A percentile compares a stretch with the other conserved stretches of the same genome.
Evolutionary conservation across 1,140 invertebrate genomes (phyloP).

Genomic region (Nixonia krombeini): DNA sequence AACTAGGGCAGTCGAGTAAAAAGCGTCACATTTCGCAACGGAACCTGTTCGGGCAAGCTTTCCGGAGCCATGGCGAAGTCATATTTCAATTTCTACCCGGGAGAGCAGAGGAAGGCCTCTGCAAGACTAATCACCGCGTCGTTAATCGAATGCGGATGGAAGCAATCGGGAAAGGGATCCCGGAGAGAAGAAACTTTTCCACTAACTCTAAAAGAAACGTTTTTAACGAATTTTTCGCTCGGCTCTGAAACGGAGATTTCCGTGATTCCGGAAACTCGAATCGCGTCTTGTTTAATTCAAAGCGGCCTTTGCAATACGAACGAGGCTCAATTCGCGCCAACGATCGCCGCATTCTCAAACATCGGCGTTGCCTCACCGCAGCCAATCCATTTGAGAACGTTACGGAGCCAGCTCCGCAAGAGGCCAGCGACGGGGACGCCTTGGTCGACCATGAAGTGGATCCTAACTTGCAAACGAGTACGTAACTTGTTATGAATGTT

Average conservation of each 20-base stretch:
- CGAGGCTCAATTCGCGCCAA: conserved; percentile 9
- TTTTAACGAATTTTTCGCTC: conserved; percentile 25
- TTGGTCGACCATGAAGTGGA: conserved; percentile 73
- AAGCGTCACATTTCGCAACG: no score
- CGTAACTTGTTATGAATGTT: conserved; percentile 54
- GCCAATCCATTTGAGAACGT: conserved; percentile 73
- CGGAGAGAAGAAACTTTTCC: conserved; percentile 34
- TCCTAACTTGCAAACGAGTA: conserved; percentile 76
- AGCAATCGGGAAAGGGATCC: conserved; percentile 36
- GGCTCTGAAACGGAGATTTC: conserved; percentile 17
- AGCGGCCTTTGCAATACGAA: conserved; percentile 34
- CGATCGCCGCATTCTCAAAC: conserved; percentile 30
- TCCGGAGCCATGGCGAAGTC: no score
- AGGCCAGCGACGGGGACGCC: conserved; percentile 71
- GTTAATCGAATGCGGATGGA: conserved; percentile 29
- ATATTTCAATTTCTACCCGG: no score
- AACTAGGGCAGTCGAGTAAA: no score
- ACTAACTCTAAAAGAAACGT: no score
- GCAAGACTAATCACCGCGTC: conserved; percentile 2
- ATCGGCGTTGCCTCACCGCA: conserved; percentile 51
- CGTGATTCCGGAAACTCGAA: conserved; percentile 42
- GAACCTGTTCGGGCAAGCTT: no score
- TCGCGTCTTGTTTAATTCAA: conserved; percentile 31
- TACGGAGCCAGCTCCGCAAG: conserved; percentile 74
- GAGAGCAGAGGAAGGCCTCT: no score